phyloP scores from a whole-genome alignment of 23 tunicate species.

The Halocynthia aurantium region DNA sequence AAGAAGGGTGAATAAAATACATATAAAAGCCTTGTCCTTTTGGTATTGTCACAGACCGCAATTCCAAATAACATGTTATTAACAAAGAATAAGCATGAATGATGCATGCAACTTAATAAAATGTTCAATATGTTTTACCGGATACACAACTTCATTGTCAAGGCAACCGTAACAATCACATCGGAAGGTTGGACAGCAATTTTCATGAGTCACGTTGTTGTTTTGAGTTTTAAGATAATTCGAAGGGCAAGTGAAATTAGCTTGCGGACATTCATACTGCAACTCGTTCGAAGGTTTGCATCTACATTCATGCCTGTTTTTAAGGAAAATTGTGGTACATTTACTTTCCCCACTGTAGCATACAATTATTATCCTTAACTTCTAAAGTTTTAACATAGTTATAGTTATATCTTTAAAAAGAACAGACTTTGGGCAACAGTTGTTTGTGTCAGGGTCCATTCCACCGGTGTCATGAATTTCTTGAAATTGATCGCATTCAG shows the following conservation, averaged over 20 bases:
- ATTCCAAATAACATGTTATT: too few relatives aligned
- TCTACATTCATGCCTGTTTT: constrained; percentile 1
- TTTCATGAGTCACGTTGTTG: neutral
- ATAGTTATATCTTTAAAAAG: neutral
- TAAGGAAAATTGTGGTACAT: too few relatives aligned
- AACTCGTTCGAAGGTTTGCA: constrained; percentile 1
- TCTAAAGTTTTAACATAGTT: too few relatives aligned
- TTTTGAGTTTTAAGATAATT: neutral
- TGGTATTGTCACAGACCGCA: too few relatives aligned
- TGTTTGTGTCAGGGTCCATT: constrained; percentile 18
- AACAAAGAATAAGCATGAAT: too few relatives aligned
- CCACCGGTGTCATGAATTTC: constrained; percentile 21
- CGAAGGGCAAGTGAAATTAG: constrained; percentile 11
- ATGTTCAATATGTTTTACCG: neutral
- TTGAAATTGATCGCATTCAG: constrained; percentile 20
- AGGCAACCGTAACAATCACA: constrained; percentile 12
- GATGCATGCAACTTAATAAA: too few relatives aligned
- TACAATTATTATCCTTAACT: too few relatives aligned
- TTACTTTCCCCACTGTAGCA: too few relatives aligned
- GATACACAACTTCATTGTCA: constrained; percentile 5
- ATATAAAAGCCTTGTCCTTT: neutral
- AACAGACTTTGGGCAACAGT: constrained; percentile 34
- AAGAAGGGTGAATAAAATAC: neutral
- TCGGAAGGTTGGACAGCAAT: constrained; percentile 9
- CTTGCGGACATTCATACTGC: constrained; percentile 4